Evolutionary conservation across 2,113 vertebrate species (phyloP), one percentile per base, ranked within the genome.

Genomic region (Chunga burmeisteri): DNA sequence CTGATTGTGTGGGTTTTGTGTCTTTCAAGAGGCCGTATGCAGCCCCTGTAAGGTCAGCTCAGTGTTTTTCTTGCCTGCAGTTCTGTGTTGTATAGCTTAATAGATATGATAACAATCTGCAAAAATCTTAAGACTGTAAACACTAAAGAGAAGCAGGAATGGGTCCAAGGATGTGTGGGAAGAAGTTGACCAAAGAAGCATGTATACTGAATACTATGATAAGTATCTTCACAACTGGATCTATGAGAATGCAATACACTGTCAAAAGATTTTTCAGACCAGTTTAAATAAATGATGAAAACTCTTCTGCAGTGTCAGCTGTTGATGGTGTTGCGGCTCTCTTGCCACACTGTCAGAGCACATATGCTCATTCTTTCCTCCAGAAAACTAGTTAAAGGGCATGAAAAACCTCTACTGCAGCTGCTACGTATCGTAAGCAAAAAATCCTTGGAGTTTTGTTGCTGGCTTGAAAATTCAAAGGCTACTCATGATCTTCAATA

Each of bases 211-310:
- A 68, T 74, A 23, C 38, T 56, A 3, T 77, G 90, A 73, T 90
- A 94, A 94, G 75, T 86, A 53, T 78, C 90, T 94, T 96, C 90
- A 88, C 92, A 94, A 82, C 92, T 96, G 80, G 86, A 81, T 81
- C 62, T 94, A 49, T 61, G 79, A 83, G 67, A 88, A 86, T 46
- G 68, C 75, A 73, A 83, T 86, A 92, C 18, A 44, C 94, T 96
- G 88, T 90, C 85, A 75, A 65, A 88, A 85, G 67, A 52, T 55
- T 92, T 95, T 93, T 93, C 86, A 94, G 80, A 71, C 68, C 80
- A 63, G 59, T 86, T 90, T 86, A 94, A 96, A 95, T 94, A 95
- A 97, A 96, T 90, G 52, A 93, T 92, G 86, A 84, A 88, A 88
- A 84, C 80, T 86, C 38, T 88, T 96, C 38, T 92, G 68, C 80